Conservation (phyloP, 2,113 vertebrate genomes). For the Alces alces region DNA sequence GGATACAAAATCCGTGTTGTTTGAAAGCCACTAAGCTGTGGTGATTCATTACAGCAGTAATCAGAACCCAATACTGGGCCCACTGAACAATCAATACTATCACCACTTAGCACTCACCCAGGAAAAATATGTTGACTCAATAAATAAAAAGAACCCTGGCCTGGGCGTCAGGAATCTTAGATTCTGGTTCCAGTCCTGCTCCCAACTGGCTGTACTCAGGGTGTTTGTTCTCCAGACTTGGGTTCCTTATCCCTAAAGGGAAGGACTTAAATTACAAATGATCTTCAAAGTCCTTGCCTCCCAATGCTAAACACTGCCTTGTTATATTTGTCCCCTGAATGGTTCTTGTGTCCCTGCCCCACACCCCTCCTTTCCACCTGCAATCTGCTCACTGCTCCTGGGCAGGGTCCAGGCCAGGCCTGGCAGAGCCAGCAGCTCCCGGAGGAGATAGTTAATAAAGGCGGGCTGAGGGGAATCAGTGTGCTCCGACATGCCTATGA, state of each 20-base stretch:
- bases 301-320: neutral
- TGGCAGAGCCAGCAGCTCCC: neutral
- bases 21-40: neutral
- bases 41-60: neutral
- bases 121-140: neutral
- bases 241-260: neutral
- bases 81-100: neutral
- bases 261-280: neutral
- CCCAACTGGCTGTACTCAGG: neutral
- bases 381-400: neutral
- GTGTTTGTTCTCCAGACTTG: neutral
- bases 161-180: neutral
- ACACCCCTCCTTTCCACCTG: neutral
- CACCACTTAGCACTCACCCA: neutral
- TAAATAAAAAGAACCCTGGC: neutral
- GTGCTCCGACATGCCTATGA: slow-evolving; percentile 77
- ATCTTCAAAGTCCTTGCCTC: neutral
- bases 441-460: slow-evolving; percentile 78
- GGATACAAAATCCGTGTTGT: neutral
- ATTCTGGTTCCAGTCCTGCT: neutral
- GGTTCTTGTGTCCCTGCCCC: neutral
- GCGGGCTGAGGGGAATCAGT: slow-evolving; percentile 73
- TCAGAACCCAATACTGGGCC: neutral
- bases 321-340: neutral
- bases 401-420: slow-evolving; percentile 11